These are phyloP conservation scores for Oegoconia quadripuncta DNA, from an alignment of 2,888 invertebrate genomes.

Conservation along the genomic window DNA sequence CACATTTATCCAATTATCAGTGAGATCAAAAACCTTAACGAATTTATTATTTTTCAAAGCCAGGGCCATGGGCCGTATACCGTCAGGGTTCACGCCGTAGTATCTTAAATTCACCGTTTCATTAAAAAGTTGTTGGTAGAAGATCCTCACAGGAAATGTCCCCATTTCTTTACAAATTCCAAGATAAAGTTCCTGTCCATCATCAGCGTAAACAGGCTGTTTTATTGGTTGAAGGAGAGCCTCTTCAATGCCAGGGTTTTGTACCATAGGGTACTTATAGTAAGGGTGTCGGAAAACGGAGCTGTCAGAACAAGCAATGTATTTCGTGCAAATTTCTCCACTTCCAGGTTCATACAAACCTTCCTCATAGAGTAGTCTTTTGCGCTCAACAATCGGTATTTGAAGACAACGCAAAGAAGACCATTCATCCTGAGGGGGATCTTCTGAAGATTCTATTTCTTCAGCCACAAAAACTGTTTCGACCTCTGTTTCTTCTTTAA, in stretches of 20 bases:
- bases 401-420: conserved; percentile 27
- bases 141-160: conserved; percentile 29
- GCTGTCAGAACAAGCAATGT: conserved; percentile 29
- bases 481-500: not conserved
- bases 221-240: conserved; percentile 35
- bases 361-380: conserved; percentile 19
- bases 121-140: conserved; percentile 33
- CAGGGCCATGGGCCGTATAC: conserved; percentile 26
- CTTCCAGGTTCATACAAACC: conserved; percentile 28
- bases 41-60: conserved; percentile 27
- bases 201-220: no score
- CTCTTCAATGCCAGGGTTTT: conserved; percentile 38
- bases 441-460: conserved; percentile 1
- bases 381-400: conserved; percentile 18
- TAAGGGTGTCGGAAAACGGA: conserved; percentile 28
- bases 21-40: conserved; percentile 32
- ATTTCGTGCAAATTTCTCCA: conserved; percentile 32
- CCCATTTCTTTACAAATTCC: conserved; percentile 35
- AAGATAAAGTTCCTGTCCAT: conserved; percentile 23
- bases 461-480: not conserved
- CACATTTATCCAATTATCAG: conserved; percentile 34
- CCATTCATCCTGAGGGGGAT: conserved; percentile 28
- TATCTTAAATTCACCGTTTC: conserved; percentile 34
- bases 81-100: conserved; percentile 32
- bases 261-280: conserved; percentile 34